These are phyloP conservation scores for Cremastobaeus sp. DNA, from an alignment of 2,888 invertebrate species.

Conservation along the genomic window DNA sequence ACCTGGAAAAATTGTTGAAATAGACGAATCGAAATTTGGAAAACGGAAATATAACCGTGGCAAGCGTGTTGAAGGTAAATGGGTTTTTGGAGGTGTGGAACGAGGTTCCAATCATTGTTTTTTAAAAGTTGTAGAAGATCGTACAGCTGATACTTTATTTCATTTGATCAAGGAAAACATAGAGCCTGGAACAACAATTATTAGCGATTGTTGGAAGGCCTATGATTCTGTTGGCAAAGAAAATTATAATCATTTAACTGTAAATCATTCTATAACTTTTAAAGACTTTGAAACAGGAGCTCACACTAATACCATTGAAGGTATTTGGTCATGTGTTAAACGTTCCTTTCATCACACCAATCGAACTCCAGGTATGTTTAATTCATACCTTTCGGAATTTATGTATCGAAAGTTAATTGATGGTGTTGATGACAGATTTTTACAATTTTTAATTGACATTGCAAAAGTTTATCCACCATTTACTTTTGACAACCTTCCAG, in stretches of 20 bases:
- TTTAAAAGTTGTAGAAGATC: too few relatives aligned
- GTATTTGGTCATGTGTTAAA: constrained; percentile 21
- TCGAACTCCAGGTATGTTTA: neutral
- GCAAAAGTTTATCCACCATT: neutral
- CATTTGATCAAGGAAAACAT: neutral
- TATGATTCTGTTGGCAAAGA: constrained; percentile 17
- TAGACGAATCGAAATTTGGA: neutral
- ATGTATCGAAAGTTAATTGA: constrained; percentile 16
- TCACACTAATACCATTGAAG: constrained; percentile 21
- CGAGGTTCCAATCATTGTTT: too few relatives aligned
- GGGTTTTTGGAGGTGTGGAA: too few relatives aligned
- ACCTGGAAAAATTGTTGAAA: constrained; percentile 1
- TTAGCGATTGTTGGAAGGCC: constrained; percentile 3
- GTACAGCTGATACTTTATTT: too few relatives aligned
- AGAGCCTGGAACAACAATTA: constrained; percentile 1
- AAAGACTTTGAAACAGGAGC: constrained; percentile 23
- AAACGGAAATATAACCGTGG: too few relatives aligned
- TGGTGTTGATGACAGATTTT: neutral
- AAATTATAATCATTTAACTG: constrained; percentile 26
- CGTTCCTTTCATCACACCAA: neutral
- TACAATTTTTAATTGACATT: neutral
- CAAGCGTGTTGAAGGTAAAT: too few relatives aligned
- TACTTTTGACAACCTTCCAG: neutral
- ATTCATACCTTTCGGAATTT: constrained; percentile 29
- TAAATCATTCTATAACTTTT: constrained; percentile 37